These are phyloP conservation scores for Molossus molossus DNA, from an alignment of 2,797 vertebrate species.

Conservation along the genomic window DNA sequence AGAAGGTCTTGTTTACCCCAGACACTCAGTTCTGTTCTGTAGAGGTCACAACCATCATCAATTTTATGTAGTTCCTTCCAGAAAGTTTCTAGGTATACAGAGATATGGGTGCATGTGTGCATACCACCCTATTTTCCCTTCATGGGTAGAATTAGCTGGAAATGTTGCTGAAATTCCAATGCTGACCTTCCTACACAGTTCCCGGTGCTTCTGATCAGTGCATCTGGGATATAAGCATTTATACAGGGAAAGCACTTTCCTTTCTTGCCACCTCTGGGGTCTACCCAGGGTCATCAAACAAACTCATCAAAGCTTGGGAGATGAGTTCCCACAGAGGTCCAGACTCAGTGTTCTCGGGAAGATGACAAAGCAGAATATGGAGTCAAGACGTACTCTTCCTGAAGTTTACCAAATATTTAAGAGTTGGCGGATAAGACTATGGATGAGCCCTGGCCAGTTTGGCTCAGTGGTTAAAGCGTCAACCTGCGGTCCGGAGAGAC, in stretches of 20 bases:
- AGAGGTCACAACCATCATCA: neutral
- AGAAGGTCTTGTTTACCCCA: neutral
- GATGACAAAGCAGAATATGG: neutral
- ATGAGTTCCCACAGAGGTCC: neutral
- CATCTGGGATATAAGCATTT: neutral
- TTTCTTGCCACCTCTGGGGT: neutral
- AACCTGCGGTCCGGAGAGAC: too few relatives aligned
- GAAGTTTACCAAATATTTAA: neutral
- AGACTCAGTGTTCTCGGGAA: neutral
- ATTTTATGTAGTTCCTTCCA: slow-evolving; percentile 13
- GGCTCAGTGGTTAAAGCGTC: too few relatives aligned
- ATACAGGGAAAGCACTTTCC: neutral
- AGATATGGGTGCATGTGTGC: neutral
- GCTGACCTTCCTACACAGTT: neutral
- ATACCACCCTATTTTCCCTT: neutral
- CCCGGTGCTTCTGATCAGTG: neutral
- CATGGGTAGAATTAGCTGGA: neutral
- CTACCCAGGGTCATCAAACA: neutral
- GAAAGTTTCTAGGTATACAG: neutral
- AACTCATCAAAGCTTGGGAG: neutral
- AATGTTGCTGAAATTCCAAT: neutral
- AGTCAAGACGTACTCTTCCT: neutral
- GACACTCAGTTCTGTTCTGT: neutral
- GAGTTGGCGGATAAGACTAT: neutral
- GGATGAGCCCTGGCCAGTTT: too few relatives aligned